A percentile compares a stretch with the other conserved stretches of the same genome.
Conservation (phyloP, 2,797 vertebrate species). For the Rhodeus uyekii region DNA sequence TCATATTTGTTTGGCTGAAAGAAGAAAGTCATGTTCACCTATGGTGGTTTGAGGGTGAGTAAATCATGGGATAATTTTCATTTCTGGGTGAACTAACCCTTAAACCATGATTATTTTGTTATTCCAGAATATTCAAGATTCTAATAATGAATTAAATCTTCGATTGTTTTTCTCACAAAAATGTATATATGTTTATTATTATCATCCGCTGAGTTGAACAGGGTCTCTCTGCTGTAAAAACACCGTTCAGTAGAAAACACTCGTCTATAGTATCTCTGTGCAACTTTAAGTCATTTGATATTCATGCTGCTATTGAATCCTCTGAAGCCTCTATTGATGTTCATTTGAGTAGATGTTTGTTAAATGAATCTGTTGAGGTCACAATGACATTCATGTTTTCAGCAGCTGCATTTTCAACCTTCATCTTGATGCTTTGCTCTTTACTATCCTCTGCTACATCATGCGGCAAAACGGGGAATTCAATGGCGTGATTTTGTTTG, state of each 20-base stretch:
- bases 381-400: not conserved
- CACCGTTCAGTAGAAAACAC: not conserved
- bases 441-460: conserved; percentile 6
- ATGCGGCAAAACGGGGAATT: not conserved
- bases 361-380: conserved; percentile 15
- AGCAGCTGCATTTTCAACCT: not conserved
- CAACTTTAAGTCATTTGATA: conserved; percentile 12
- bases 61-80: no score
- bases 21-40: no score
- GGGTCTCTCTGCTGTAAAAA: not conserved
- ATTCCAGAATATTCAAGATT: not conserved
- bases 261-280: not conserved
- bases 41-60: no score
- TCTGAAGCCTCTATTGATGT: conserved; percentile 29
- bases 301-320: conserved; percentile 17
- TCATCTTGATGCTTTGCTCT: not conserved
- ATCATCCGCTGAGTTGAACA: not conserved
- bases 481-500: not conserved
- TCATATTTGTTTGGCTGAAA: no score
- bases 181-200: not conserved
- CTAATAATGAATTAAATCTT: not conserved
- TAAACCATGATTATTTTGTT: not conserved
- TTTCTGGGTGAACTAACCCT: no score
- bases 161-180: not conserved
- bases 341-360: conserved; percentile 22